phyloP scores from a whole-genome alignment of 1,140 invertebrate species.

The Aculops lycopersici region DNA sequence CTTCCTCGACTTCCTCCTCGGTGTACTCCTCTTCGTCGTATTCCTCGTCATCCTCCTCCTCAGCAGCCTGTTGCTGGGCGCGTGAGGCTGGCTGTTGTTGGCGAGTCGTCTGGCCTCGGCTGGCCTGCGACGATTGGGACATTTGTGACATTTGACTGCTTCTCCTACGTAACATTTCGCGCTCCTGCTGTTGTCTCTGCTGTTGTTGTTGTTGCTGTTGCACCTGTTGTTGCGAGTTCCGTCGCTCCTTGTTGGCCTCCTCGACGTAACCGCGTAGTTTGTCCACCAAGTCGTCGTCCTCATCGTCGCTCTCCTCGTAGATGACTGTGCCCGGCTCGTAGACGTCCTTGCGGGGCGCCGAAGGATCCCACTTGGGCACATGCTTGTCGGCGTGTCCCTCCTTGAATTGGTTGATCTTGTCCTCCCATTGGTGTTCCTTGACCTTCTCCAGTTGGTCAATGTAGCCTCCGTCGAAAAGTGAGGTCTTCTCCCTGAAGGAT shows the following conservation, averaged over 20 bases:
- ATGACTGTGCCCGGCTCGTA: slow-evolving; percentile 11
- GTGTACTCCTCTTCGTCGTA: slow-evolving; percentile 5
- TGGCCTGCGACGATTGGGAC: slow-evolving; percentile 1
- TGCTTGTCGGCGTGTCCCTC: slow-evolving; percentile 20
- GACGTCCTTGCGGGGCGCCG: slow-evolving; percentile 11
- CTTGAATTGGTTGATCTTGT: slow-evolving; percentile 48
- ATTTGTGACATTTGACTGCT: slow-evolving; percentile 2
- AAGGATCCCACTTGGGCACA: slow-evolving; percentile 10
- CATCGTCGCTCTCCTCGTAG: slow-evolving; percentile 12
- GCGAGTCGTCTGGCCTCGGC: not conserved
- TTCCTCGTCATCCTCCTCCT: slow-evolving; percentile 6
- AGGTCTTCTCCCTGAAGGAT: slow-evolving; percentile 78
- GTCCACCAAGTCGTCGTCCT: slow-evolving; percentile 5
- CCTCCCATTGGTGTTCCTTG: slow-evolving; percentile 47
- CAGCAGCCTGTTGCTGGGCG: not conserved
- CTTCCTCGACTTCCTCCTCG: slow-evolving; percentile 6
- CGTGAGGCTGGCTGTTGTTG: not conserved
- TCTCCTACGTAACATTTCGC: not conserved
- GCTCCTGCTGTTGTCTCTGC: not conserved
- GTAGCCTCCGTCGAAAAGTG: slow-evolving; percentile 58
- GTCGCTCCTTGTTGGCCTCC: not conserved
- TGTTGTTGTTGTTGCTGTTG: slow-evolving; percentile 3
- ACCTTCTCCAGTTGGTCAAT: slow-evolving; percentile 35
- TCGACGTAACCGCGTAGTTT: not conserved
- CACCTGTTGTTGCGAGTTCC: slow-evolving; percentile 19